Base-by-base conservation (phyloP, 1,140 invertebrate species). In the Cydia splendana region DNA sequence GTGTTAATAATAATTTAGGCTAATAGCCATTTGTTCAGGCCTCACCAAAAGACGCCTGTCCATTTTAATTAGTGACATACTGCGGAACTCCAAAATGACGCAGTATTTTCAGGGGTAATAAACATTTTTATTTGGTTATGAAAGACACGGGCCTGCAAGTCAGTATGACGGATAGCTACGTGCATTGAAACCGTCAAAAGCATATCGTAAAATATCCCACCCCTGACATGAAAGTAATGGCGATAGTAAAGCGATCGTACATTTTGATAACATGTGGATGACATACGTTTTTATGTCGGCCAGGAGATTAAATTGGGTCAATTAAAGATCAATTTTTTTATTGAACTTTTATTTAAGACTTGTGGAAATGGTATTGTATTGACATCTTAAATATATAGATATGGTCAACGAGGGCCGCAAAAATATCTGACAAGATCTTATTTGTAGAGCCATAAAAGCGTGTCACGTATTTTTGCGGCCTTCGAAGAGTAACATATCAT, bases 11-110 rank as follows among this genome's bases (percentile, higher is more conserved):
- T 76, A 76, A 75, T 80, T 34, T 77, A 77, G 69, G 75, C 75
- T 76, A 80, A 80, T 80, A 75, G 74, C 48, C 74, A 53, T 76
- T 76, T 76, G 76, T 80, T 77, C 76, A 42, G 38, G 62, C 12
- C 57, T 69, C 74, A 65, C 71, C 62, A 38, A 20, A 18, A 77
- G 67, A 75, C 30, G 65, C 75, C 73, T 74, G 78, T 76, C 78
- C 78, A 75, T 79, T 79, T 79, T 76, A 79, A 79, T 79, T 79
- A 69, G n/a, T 69, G 7, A 67, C 65, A 75, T 18, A 65, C 74
- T 18, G 67, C 73, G 20, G 73, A 48, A 10, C 30, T 48, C 24
- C n/a, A n/a, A 5, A 51, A 38, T 38, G 67, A 71, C 67, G 67
- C 67, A n/a, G 67, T 71, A 10, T 42, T 38, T 71, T 42, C 34